Conservation (phyloP, 2,113 vertebrate species). For the Sinocyclocheilus anshuiensis region DNA sequence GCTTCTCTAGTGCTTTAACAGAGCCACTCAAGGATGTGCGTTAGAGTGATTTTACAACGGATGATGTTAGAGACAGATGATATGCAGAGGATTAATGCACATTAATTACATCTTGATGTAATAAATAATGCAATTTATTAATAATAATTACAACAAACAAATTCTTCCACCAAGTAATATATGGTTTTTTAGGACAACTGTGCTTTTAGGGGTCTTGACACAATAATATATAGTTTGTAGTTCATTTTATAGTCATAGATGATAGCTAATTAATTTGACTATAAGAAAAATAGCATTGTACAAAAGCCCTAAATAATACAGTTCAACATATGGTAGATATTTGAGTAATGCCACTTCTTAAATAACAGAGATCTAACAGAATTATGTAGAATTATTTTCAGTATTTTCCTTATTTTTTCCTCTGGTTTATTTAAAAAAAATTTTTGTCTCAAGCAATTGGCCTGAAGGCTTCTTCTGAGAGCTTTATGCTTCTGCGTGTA, state of each 20-base stretch:
- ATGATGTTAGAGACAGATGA: neutral
- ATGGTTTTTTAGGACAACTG: no score
- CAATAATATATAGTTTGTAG: neutral
- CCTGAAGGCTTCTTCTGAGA: neutral
- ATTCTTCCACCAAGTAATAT: no score
- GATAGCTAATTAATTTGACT: neutral
- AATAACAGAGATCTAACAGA: neutral
- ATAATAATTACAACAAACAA: no score
- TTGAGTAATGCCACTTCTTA: neutral
- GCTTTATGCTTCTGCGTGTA: neutral
- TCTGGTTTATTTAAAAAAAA: neutral
- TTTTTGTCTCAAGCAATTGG: neutral
- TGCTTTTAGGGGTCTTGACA: neutral
- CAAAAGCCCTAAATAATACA: neutral
- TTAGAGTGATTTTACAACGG: conserved; percentile 8
- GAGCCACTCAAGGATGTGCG: neutral
- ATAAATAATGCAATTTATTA: no score
- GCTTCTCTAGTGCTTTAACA: neutral
- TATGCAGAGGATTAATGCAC: neutral
- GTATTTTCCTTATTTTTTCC: neutral
- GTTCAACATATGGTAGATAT: neutral
- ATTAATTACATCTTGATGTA: neutral
- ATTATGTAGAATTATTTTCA: neutral
- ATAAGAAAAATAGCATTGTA: neutral
- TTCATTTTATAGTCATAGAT: neutral